Evolutionary conservation across 2,888 invertebrate genomes (phyloP), one percentile per base, ranked within the genome.

Genomic region (Ethmia dodecea): DNA sequence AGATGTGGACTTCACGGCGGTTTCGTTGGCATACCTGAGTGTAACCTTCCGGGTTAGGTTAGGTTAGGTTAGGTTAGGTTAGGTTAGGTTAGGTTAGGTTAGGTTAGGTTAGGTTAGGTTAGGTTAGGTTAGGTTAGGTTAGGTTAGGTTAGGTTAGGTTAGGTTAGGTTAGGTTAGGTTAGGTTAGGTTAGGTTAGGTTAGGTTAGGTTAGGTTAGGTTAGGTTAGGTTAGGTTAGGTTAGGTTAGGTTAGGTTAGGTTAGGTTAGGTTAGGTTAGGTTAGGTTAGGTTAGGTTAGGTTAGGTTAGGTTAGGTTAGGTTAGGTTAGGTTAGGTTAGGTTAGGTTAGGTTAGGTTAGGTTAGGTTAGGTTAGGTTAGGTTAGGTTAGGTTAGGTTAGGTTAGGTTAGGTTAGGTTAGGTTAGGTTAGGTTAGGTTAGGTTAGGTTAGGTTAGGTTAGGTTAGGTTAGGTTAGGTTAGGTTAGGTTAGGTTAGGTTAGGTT

Each of bases 91-190:
- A 28, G 28, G 28, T 28, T 28, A 28, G 28, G 28, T 28, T 28
- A 28, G 28, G 28, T 28, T 28, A 28, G 28, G 28, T 28, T 28
- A 28, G 28, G 28, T 28, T 34, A 31, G 27, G 27, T 38, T 30
- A 29, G 33, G 33, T 33, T 30, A 33, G 25, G 26, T 30, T 29
- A 33, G 30, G 33, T 30, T 26, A 31, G 36, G 31, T 31, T 31
- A 31, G 31, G 31, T 32, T 32, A 31, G 32, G 37, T 37, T 32
- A 28, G 28, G 37, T 28, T 28, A 28, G 31, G 32, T 28, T 31
- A 32, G 32, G 36, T 31, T 36, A 26, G 31, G 31, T 31, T 28
- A 28, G 28, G 28, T 28, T 28, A 28, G 28, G 28, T 28, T 28
- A 28, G 28, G 28, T 28, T 28, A 28, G 28, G 28, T 28, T 28